Evolutionary conservation across 1,140 invertebrate species (phyloP).

Genomic region (Drosophila nigromelanica): DNA sequence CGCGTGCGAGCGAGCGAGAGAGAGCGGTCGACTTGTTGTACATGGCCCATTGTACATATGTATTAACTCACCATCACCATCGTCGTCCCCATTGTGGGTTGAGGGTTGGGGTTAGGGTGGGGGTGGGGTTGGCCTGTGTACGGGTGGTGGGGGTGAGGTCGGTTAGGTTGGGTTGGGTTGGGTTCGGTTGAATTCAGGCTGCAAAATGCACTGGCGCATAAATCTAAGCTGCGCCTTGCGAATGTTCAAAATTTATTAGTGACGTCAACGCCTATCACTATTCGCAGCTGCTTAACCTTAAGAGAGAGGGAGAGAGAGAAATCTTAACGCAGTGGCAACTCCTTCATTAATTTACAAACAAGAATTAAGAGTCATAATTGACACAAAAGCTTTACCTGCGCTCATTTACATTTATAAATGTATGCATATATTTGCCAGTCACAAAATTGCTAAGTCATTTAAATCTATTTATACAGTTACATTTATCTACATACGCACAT

Average conservation of each 20-base stretch:
- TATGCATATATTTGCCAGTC: neutral
- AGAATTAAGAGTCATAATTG: conserved; percentile 43
- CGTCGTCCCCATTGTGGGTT: conserved; percentile 38
- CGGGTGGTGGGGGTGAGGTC: conserved; percentile 12
- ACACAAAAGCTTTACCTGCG: conserved; percentile 20
- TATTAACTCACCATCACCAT: conserved; percentile 68
- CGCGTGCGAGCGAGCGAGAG: conserved; percentile 32
- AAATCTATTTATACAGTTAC: conserved; percentile 30
- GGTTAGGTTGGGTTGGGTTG: conserved; percentile 10
- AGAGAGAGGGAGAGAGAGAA: neutral
- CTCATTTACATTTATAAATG: conserved; percentile 34
- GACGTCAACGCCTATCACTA: conserved; percentile 34
- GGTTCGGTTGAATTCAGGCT: conserved; percentile 7
- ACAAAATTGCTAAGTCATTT: conserved; percentile 33
- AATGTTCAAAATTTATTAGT: conserved; percentile 42
- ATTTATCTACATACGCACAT: conserved; percentile 20
- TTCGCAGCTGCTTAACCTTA: conserved; percentile 24
- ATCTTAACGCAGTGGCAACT: conserved; percentile 42
- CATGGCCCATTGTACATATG: conserved; percentile 59
- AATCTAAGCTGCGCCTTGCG: conserved; percentile 52
- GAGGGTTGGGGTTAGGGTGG: conserved; percentile 22
- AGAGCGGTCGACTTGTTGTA: conserved; percentile 64
- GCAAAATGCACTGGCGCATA: conserved; percentile 53
- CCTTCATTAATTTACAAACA: conserved; percentile 30
- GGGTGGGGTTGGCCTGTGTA: conserved; percentile 19